phyloP scores from a whole-genome alignment of 2,888 invertebrate species.

The Dolichomitus sp. region DNA sequence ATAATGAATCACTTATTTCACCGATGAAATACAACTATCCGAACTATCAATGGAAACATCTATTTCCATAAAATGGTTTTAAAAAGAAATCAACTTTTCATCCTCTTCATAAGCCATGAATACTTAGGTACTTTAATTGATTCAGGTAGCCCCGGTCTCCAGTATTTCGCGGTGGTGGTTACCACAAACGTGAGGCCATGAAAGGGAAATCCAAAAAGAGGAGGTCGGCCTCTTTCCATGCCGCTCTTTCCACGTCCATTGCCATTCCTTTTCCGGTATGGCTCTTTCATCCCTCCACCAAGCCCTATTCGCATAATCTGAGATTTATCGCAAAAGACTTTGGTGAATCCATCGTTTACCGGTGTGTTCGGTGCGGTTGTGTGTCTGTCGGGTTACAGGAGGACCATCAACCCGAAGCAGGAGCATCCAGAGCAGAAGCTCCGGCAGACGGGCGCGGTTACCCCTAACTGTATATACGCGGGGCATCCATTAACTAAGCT shows the following conservation, averaged over 20 bases:
- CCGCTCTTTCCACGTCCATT: neutral
- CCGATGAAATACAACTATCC: neutral
- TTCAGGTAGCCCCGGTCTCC: neutral
- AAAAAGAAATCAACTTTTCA: neutral
- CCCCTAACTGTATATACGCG: conserved; percentile 73
- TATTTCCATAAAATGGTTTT: neutral
- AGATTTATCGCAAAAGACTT: conserved; percentile 80
- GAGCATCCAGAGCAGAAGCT: conserved; percentile 58
- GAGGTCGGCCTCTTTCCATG: neutral
- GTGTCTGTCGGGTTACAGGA: conserved; percentile 40
- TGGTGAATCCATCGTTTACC: conserved; percentile 77
- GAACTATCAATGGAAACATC: neutral
- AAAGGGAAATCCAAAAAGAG: conserved; percentile 43
- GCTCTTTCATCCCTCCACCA: conserved; percentile 29
- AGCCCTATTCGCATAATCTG: conserved; percentile 65
- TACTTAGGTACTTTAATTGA: neutral
- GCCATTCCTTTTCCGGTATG: conserved; percentile 21
- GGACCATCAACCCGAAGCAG: conserved; percentile 37
- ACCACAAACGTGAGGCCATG: conserved; percentile 35
- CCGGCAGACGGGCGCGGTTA: conserved; percentile 47
- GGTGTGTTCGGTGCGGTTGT: conserved; percentile 65
- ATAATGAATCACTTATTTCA: neutral
- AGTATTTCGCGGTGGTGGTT: conserved; percentile 13
- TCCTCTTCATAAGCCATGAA: neutral
- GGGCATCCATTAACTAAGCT: conserved; percentile 85